phyloP scores from a whole-genome alignment of 2,113 vertebrate genomes.

The Cnemophilus loriae region DNA sequence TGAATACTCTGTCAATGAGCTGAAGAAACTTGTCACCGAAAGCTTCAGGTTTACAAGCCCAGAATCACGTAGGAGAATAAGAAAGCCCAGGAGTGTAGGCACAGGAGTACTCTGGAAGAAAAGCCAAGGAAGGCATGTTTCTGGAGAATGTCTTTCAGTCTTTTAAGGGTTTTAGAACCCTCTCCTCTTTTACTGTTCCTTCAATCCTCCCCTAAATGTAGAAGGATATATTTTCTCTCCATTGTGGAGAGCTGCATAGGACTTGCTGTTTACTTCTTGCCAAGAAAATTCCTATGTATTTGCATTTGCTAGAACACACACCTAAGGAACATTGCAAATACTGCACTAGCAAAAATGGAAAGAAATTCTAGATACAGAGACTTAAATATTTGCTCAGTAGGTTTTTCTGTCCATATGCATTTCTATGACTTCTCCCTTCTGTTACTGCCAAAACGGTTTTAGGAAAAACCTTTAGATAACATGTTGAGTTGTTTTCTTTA shows the following conservation, averaged over 20 bases:
- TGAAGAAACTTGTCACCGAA: neutral
- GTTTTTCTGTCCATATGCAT: neutral
- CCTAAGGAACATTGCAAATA: neutral
- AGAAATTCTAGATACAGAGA: neutral
- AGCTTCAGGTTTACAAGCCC: neutral
- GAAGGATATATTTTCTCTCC: neutral
- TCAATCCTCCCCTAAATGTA: neutral
- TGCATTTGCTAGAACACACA: neutral
- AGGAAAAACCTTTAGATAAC: neutral
- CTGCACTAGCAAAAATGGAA: neutral
- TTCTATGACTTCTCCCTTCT: neutral
- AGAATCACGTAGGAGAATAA: neutral
- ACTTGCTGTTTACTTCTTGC: neutral
- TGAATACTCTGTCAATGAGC: neutral
- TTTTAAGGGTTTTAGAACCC: neutral
- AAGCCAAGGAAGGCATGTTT: neutral
- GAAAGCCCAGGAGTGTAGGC: neutral
- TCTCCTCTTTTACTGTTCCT: neutral
- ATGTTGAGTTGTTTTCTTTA: neutral
- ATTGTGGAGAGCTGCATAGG: neutral
- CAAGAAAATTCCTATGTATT: neutral
- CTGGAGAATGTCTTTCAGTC: neutral
- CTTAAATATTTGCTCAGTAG: neutral
- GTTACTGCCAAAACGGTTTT: neutral
- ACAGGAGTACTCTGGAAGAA: neutral